Base-by-base conservation (phyloP, 2,888 invertebrate species). In the Philereme transversata region DNA sequence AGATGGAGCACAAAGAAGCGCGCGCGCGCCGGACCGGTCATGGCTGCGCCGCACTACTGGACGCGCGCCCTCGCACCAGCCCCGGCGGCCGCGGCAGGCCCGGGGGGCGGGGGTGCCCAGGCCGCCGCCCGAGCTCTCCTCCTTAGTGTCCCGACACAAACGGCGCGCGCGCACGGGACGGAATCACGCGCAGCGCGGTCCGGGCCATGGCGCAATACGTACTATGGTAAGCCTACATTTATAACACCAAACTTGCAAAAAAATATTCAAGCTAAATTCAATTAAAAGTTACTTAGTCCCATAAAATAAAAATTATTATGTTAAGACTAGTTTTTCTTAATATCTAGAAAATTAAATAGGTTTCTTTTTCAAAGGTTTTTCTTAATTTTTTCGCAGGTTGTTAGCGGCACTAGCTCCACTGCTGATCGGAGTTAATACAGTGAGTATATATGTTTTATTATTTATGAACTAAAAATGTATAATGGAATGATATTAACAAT, bases 111-210 rank as follows among this genome's bases (percentile, higher is more conserved):
- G 87, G 84, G 88, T 78, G 80, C 68, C 72, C 81, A 69, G 73
- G 65, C 82, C 76, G 79, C 82, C 79, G 83, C 81, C 84, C 83
- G 84, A 82, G 72, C 83, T 72, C 86, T 85, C 86, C 84, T 82
- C 88, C 89, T 82, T 89, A 90, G 90, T 91, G 86, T 91, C 92
- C 91, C 90, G 90, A 84, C 86, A 85, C 82, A 80, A 83, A 88
- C 91, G 80, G 89, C 90, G 90, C 89, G 91, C 90, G 91, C 91
- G 91, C 90, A 90, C 91, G 88, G 90, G 89, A 91, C 76, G 59
- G 63, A 59, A 63, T 79, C 79, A 78, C 75, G 88, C 90, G 90
- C 87, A 82, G 87, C 89, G 90, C 90, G 90, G 86, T 81, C 79
- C 82, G 89, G 86, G 87, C 88, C 86, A 92, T 92, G 91, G 90